These are phyloP conservation scores for Epicampocera succincta DNA, from an alignment of 2,888 invertebrate genomes.

Conservation along the genomic window DNA sequence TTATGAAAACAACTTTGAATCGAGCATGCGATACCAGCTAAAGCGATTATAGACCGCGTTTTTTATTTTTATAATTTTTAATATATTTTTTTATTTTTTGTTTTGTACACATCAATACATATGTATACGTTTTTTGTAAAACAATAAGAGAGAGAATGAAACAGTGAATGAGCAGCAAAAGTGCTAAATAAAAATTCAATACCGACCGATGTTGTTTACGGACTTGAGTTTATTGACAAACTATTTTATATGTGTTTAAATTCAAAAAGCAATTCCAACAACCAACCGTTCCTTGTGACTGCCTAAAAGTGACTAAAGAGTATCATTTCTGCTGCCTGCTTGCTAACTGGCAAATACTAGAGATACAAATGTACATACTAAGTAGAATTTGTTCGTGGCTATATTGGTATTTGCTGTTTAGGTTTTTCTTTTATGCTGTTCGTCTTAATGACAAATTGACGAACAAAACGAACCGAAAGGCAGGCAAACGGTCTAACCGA, in stretches of 20 bases:
- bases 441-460: slow-evolving; percentile 1
- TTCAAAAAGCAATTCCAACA: slow-evolving; percentile 65
- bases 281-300: slow-evolving; percentile 78
- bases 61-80: slow-evolving; percentile 30
- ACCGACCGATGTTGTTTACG: slow-evolving; percentile 72
- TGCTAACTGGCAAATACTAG: slow-evolving; percentile 60
- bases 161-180: slow-evolving; percentile 43
- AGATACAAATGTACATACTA: slow-evolving; percentile 23
- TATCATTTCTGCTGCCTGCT: slow-evolving; percentile 73
- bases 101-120: slow-evolving; percentile 20
- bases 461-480: neutral
- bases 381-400: slow-evolving; percentile 42
- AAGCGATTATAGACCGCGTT: slow-evolving; percentile 58
- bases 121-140: slow-evolving; percentile 38
- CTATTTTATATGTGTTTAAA: slow-evolving; percentile 44
- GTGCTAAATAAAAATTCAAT: slow-evolving; percentile 63
- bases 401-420: slow-evolving; percentile 50
- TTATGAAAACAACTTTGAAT: slow-evolving; percentile 43
- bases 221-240: slow-evolving; percentile 54
- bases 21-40: slow-evolving; percentile 55
- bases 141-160: slow-evolving; percentile 7
- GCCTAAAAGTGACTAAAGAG: slow-evolving; percentile 81
- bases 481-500: neutral
- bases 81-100: slow-evolving; percentile 35
- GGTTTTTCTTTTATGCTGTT: slow-evolving; percentile 38